These are phyloP conservation scores for Psettodes erumei DNA, from an alignment of 2,113 vertebrate species.

Conservation along the genomic window DNA sequence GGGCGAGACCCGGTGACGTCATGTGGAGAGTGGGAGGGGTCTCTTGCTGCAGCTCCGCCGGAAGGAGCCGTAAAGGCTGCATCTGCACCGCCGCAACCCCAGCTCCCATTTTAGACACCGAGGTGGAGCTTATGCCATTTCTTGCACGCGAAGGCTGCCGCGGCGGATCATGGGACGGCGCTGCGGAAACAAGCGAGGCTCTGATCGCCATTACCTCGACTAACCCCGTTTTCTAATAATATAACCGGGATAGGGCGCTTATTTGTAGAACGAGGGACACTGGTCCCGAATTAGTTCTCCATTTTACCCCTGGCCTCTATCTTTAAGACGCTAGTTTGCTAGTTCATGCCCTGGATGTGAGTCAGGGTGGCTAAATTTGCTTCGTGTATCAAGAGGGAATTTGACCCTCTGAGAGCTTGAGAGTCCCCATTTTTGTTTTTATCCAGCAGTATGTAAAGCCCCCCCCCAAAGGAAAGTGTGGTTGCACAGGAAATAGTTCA, in stretches of 20 bases:
- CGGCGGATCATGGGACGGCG: neutral
- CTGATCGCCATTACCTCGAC: too few species aligned
- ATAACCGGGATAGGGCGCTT: too few species aligned
- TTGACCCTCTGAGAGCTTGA: too few species aligned
- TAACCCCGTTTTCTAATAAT: too few species aligned
- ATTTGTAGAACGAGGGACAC: neutral
- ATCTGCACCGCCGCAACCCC: slow-evolving; percentile 51
- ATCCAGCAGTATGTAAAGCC: too few species aligned
- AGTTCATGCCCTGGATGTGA: neutral
- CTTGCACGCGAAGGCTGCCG: neutral
- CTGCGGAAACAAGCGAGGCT: too few species aligned
- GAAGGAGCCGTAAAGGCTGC: slow-evolving; percentile 41
- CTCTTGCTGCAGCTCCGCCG: slow-evolving; percentile 31
- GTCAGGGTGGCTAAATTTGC: slow-evolving; percentile 1
- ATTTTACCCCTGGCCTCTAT: slow-evolving; percentile 14
- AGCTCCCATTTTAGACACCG: slow-evolving; percentile 80
- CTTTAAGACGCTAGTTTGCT: neutral
- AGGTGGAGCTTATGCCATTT: slow-evolving; percentile 36
- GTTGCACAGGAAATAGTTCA: neutral
- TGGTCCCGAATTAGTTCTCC: slow-evolving; percentile 27
- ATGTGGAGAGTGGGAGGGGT: slow-evolving; percentile 51
- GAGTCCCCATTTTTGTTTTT: too few species aligned
- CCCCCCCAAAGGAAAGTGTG: too few species aligned
- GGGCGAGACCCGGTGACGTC: slow-evolving; percentile 60
- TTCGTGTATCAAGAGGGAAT: slow-evolving; percentile 2